phyloP scores from a whole-genome alignment of 2,888 invertebrate species.

The Anticlea derivata region DNA sequence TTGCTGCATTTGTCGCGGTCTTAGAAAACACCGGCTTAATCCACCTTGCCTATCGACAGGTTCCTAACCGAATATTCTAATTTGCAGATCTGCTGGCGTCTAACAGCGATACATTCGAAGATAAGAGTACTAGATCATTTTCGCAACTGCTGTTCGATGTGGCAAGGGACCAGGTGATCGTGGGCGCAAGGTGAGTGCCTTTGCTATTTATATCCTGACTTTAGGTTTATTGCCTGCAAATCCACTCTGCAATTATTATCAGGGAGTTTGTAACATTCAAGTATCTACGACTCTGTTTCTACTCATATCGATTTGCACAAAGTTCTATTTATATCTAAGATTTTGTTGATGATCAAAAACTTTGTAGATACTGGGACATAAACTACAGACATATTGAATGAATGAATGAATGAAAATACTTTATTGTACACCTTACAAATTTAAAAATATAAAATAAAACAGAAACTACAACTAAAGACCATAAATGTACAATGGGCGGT shows the following conservation, averaged over 20 bases:
- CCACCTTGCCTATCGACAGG: slow-evolving; percentile 34
- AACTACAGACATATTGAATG: too few relatives aligned
- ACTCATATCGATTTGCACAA: too few relatives aligned
- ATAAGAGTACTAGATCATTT: slow-evolving; percentile 89
- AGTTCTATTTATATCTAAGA: too few relatives aligned
- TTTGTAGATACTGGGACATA: too few relatives aligned
- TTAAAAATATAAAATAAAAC: too few relatives aligned
- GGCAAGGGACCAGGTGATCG: slow-evolving; percentile 93
- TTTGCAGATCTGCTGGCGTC: slow-evolving; percentile 77
- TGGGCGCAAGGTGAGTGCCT: slow-evolving; percentile 92
- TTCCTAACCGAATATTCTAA: slow-evolving; percentile 31
- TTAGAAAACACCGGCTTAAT: neutral
- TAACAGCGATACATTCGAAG: slow-evolving; percentile 87
- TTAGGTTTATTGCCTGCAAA: slow-evolving; percentile 30
- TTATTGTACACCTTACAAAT: too few relatives aligned
- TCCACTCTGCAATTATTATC: slow-evolving; percentile 34
- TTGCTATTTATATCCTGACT: slow-evolving; percentile 38
- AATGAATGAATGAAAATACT: too few relatives aligned
- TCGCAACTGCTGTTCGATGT: slow-evolving; percentile 94
- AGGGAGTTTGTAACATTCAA: neutral
- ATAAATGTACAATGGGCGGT: too few relatives aligned
- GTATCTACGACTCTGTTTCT: too few relatives aligned
- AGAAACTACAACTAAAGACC: too few relatives aligned
- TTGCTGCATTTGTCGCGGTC: too few relatives aligned
- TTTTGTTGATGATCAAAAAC: too few relatives aligned